A percentile compares a stretch with the other conserved stretches of the same genome.
These are phyloP conservation scores for Agonopterix arenella DNA, from an alignment of 2,888 invertebrate species.

Conservation along the genomic window DNA sequence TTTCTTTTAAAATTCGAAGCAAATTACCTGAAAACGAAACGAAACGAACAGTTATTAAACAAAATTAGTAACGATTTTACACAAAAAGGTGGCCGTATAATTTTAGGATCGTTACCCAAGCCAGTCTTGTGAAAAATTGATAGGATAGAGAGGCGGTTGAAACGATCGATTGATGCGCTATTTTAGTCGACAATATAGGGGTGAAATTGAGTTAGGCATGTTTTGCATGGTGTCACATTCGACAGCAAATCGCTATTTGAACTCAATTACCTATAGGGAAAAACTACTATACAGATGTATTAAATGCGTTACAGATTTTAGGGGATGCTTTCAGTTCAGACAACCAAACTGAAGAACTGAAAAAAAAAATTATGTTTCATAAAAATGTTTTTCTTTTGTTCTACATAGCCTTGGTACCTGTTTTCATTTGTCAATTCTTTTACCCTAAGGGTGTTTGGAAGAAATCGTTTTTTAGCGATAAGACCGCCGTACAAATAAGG, in stretches of 20 bases:
- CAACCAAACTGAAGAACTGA: no score
- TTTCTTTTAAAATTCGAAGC: background rate
- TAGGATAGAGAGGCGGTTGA: conserved; percentile 12
- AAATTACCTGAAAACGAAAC: conserved; percentile 9
- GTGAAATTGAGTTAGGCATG: background rate
- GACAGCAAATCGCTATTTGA: background rate
- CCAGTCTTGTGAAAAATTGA: conserved; percentile 54
- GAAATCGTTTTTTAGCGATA: no score
- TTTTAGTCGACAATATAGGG: conserved; percentile 22
- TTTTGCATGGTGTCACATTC: background rate
- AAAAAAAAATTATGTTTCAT: no score
- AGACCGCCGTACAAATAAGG: no score
- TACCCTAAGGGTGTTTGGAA: no score
- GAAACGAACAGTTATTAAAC: conserved; percentile 14
- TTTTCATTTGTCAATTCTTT: no score
- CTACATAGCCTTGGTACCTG: no score
- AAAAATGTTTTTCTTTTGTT: no score
- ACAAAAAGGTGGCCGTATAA: conserved; percentile 20
- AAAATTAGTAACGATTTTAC: conserved; percentile 12
- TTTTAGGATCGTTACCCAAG: conserved; percentile 30
- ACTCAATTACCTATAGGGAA: no score
- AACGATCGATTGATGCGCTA: conserved; percentile 24
- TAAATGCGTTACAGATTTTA: no score
- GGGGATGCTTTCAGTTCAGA: no score
- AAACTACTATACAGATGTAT: no score